Conservation (phyloP, 2,797 vertebrate genomes). For the Sebastes vulpes region DNA sequence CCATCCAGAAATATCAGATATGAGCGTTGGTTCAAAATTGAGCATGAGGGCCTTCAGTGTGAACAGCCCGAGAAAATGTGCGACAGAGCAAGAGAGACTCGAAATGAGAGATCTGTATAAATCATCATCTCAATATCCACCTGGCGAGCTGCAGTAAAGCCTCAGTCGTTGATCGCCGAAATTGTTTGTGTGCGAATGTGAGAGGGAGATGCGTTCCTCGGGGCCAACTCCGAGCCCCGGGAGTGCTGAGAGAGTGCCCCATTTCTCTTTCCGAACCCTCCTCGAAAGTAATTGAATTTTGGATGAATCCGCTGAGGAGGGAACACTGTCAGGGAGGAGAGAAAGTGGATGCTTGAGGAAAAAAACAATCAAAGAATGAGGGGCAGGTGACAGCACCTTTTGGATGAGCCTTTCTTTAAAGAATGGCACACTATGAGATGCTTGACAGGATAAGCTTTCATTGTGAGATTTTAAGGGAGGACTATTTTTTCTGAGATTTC, state of each 20-base stretch:
- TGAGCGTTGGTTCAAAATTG: not conserved
- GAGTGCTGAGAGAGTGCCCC: conserved; percentile 59
- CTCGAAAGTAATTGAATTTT: conserved; percentile 80
- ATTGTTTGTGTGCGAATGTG: conserved; percentile 51
- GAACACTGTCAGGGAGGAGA: conserved; percentile 41
- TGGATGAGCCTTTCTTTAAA: conserved; percentile 61
- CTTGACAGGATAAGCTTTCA: conserved; percentile 55
- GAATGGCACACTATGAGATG: conserved; percentile 42
- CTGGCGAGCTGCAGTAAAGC: conserved; percentile 24
- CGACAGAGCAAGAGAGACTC: conserved; percentile 8
- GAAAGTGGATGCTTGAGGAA: conserved; percentile 48
- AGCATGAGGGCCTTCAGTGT: not conserved
- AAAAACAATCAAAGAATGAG: conserved; percentile 72
- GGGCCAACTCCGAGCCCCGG: conserved; percentile 29
- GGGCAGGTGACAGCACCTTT: conserved; percentile 70
- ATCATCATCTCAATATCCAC: conserved; percentile 57
- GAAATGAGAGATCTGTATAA: conserved; percentile 34
- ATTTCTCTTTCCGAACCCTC: conserved; percentile 68
- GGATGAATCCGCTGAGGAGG: conserved; percentile 68
- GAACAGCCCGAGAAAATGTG: conserved; percentile 12
- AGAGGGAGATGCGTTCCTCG: conserved; percentile 46
- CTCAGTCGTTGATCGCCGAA: conserved; percentile 33
- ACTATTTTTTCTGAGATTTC: conserved; percentile 15
- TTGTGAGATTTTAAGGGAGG: conserved; percentile 24
- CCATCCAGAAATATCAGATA: conserved; percentile 37